Conservation (phyloP, 1,140 invertebrate species). For the Ruditapes philippinarum region DNA sequence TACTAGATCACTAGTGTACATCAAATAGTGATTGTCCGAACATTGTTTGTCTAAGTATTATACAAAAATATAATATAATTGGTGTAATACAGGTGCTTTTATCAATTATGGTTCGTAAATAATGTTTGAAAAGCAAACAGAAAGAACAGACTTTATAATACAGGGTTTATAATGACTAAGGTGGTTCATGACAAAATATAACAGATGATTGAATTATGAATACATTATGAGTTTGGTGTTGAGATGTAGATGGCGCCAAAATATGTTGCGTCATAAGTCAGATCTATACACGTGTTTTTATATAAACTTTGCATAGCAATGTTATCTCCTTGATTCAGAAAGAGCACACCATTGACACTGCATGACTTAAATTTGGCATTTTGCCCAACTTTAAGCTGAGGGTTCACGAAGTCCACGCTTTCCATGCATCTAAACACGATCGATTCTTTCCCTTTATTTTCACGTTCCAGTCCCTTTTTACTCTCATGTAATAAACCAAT, state of each 20-base stretch:
- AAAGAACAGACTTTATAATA: too few relatives aligned
- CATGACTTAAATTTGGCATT: slow-evolving; percentile 7
- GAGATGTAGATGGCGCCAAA: not conserved
- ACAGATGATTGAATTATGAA: too few relatives aligned
- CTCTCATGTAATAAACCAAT: not conserved
- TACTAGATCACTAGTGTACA: too few relatives aligned
- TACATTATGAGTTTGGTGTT: not conserved
- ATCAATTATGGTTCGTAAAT: too few relatives aligned
- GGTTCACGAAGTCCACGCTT: not conserved
- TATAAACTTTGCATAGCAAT: not conserved
- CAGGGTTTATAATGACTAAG: too few relatives aligned
- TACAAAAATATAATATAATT: too few relatives aligned
- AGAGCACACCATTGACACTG: slow-evolving; percentile 3
- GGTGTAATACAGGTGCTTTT: too few relatives aligned
- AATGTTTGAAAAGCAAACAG: too few relatives aligned
- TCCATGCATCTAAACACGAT: slow-evolving; percentile 1
- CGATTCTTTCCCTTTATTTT: not conserved
- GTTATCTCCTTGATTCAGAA: not conserved
- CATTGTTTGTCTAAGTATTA: too few relatives aligned
- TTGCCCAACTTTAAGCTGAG: not conserved
- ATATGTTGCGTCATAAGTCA: slow-evolving; percentile 1
- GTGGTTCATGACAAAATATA: too few relatives aligned
- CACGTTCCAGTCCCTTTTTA: not conserved
- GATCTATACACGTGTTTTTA: not conserved
- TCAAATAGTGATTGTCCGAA: too few relatives aligned